Conservation (phyloP, 2,113 vertebrate species). For the sheep (Ovis aries) region DNA sequence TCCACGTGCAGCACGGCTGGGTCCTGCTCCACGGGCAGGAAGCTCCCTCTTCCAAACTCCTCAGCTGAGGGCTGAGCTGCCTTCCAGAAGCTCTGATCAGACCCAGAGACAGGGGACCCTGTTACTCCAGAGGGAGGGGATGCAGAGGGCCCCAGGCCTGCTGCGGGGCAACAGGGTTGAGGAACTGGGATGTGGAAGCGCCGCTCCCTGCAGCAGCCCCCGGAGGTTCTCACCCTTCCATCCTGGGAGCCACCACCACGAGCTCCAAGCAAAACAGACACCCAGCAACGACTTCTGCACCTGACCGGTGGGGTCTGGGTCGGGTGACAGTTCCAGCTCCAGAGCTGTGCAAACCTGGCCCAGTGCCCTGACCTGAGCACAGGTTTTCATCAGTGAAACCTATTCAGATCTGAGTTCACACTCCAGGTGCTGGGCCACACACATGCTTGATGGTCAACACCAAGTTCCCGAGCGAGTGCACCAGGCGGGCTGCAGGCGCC, state of each 20-base stretch:
- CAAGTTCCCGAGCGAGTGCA: rapidly evolving
- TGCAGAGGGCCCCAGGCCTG: rapidly evolving
- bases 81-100: neutral
- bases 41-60: neutral
- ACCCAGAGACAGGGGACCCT: neutral
- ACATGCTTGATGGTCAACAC: neutral
- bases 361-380: neutral
- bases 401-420: neutral
- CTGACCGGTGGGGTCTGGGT: no score
- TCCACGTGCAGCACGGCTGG: rapidly evolving
- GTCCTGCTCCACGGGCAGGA: neutral
- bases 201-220: neutral
- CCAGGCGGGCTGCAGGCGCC: neutral
- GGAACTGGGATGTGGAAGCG: rapidly evolving
- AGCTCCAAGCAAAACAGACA: neutral
- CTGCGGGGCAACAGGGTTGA: rapidly evolving
- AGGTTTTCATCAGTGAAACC: neutral
- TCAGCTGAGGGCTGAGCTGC: neutral
- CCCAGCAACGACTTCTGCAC: no score
- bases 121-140: neutral
- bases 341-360: neutral
- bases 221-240: rapidly evolving
- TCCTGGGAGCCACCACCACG: no score
- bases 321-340: neutral
- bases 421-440: neutral